Percentiles rank a stretch among this genome's conserved stretches.
Conservation (phyloP, 2,113 vertebrate genomes). For the Pithys albifrons region DNA sequence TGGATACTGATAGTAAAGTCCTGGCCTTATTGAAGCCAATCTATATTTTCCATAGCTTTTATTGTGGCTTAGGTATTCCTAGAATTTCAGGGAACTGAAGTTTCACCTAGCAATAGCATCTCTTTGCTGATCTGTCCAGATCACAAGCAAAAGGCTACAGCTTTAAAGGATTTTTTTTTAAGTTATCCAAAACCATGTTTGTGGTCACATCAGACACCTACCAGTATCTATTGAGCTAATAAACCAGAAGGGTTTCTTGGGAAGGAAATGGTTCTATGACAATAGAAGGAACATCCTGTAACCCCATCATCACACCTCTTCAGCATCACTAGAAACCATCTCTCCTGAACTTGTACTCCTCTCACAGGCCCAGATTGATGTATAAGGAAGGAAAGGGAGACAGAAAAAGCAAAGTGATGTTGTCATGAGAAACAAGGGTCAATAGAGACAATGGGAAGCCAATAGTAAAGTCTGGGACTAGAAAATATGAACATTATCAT, state of each 20-base stretch:
- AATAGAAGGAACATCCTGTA: not conserved
- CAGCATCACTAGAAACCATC: not conserved
- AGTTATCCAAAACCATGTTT: not conserved
- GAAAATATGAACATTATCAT: not conserved
- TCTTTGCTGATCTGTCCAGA: not conserved
- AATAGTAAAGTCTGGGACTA: not conserved
- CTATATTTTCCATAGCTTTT: not conserved
- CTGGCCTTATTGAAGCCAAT: not conserved
- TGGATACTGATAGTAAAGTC: not conserved
- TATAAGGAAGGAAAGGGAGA: not conserved
- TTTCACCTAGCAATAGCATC: not conserved
- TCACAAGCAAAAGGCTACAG: not conserved
- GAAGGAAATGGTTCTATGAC: not conserved
- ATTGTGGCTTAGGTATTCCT: not conserved
- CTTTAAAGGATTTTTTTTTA: not conserved
- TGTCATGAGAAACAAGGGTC: not conserved
- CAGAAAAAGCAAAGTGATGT: not conserved
- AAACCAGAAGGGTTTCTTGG: not conserved
- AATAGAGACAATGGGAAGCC: not conserved
- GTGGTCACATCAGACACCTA: not conserved
- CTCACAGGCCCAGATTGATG: not conserved
- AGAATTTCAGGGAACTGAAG: not conserved
- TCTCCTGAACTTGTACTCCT: not conserved
- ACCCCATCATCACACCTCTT: not conserved
- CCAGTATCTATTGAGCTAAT: not conserved